Conservation (phyloP, 2,797 vertebrate genomes). For the Synanceia verrucosa region DNA sequence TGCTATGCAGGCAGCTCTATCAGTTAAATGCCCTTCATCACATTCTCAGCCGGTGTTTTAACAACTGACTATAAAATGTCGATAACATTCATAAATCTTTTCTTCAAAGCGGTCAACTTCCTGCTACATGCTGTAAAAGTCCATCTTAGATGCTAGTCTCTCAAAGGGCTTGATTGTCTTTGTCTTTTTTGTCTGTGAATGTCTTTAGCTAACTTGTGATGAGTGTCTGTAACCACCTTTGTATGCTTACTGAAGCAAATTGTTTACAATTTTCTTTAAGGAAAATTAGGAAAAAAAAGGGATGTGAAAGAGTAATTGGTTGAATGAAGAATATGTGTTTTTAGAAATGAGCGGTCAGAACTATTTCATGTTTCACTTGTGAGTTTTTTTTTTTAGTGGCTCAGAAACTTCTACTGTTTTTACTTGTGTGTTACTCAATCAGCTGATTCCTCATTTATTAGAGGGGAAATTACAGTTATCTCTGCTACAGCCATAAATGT, state of each 20-base stretch:
- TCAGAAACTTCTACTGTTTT: slow-evolving; percentile 35
- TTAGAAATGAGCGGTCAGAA: slow-evolving; percentile 12
- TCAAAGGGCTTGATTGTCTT: slow-evolving; percentile 34
- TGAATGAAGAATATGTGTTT: slow-evolving; percentile 29
- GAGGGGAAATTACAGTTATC: slow-evolving; percentile 30
- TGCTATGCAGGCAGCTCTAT: slow-evolving; percentile 24
- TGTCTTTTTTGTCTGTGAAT: slow-evolving; percentile 74
- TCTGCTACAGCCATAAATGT: slow-evolving; percentile 35
- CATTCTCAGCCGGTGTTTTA: slow-evolving; percentile 26
- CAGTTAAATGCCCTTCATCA: not conserved
- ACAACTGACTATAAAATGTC: slow-evolving; percentile 21
- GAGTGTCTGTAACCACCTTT: slow-evolving; percentile 71
- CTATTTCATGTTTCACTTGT: slow-evolving; percentile 39
- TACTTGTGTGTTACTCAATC: slow-evolving; percentile 27
- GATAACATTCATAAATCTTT: slow-evolving; percentile 9
- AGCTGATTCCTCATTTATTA: slow-evolving; percentile 27
- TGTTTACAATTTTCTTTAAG: slow-evolving; percentile 69
- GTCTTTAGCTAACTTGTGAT: slow-evolving; percentile 49
- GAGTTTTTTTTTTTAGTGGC: slow-evolving; percentile 2
- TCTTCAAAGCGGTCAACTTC: slow-evolving; percentile 9
- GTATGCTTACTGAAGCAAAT: slow-evolving; percentile 48
- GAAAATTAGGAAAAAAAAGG: slow-evolving; percentile 14
- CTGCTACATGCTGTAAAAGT: slow-evolving; percentile 23
- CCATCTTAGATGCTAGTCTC: slow-evolving; percentile 16
- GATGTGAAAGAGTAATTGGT: slow-evolving; percentile 3